Base-by-base conservation (phyloP, 1,140 invertebrate species). In the Linepithema humile region DNA sequence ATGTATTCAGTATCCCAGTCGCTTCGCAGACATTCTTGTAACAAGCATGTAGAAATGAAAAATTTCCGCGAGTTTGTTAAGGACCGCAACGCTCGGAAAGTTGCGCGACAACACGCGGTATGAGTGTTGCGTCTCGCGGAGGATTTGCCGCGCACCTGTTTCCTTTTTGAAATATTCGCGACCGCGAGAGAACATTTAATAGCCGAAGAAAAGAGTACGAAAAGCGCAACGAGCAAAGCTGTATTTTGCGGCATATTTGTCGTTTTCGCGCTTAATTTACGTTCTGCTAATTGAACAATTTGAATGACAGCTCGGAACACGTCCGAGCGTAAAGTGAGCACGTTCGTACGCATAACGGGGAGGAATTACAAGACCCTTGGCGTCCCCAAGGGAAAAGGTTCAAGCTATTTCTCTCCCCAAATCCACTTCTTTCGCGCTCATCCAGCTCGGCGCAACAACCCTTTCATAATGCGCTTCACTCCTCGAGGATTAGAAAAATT, bases 401-500 rank as follows among this genome's bases (percentile, higher is more conserved):
- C 0, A 23, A 50, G 15, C 35, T 32, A 43, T 70, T 80, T 80
- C 12, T 80, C 64, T 59, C 20, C 7, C 12, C 0, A 69, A 80
- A 70, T 70, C 35, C 64, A 40, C 64, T 80, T 70, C 48, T 80
- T 80, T 80, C 29, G 48, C 23, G 35, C 75, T 69, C n/a, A 80
- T 80, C 38, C 62, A 38, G 26, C 38, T 23, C 32, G 23, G 48
- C 50, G 72, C 59, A 69, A 53, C 48, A 80, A 55, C 23, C 26
- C 50, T 7, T 35, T 7, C 23, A 29, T 43, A 77, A 65, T 53
- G 23, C 64, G 35, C 23, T 32, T 70, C 26, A 70, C 70, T 70
- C 57, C 64, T 55, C 26, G 75, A 32, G 67, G 48, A 80, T 80
- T 80, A 80, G 48, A 80, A 80, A 80, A 57, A 80, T 80, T 35